phyloP scores from a whole-genome alignment of 2,113 vertebrate genomes.

The Microcebus lehilahytsara region DNA sequence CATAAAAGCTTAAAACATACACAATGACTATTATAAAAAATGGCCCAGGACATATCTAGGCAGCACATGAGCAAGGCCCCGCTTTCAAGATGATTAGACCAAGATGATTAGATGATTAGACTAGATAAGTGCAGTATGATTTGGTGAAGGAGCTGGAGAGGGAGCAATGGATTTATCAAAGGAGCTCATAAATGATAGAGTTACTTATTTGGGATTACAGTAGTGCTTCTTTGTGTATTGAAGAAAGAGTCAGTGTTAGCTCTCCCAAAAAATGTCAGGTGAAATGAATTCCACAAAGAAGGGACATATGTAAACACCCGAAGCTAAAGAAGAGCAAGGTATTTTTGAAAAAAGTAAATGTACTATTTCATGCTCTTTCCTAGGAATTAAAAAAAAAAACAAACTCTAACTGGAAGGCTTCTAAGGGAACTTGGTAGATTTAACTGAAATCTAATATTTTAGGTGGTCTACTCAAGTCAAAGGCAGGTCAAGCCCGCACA shows the following conservation, averaged over 20 bases:
- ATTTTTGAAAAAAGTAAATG: not conserved
- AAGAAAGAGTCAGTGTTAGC: not conserved
- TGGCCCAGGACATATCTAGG: not conserved
- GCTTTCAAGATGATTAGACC: not conserved
- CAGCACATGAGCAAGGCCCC: not conserved
- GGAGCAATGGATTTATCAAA: not conserved
- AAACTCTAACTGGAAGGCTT: not conserved
- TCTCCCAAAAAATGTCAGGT: not conserved
- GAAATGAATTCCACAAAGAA: not conserved
- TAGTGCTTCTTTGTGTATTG: not conserved
- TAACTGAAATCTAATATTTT: not conserved
- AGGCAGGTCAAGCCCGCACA: not conserved
- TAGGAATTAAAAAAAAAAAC: not conserved
- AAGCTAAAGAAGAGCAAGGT: not conserved
- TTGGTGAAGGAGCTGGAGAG: not conserved
- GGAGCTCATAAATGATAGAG: not conserved
- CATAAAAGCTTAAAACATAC: not conserved
- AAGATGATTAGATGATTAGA: no score
- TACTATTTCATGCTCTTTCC: not conserved
- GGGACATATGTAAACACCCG: not conserved
- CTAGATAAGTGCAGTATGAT: accelerated
- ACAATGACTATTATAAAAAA: not conserved
- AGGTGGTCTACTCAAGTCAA: not conserved
- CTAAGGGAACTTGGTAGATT: not conserved
- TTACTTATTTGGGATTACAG: not conserved